Evolutionary conservation across 2,113 vertebrate species (phyloP), one percentile per base, ranked within the genome.

Genomic region (Oreochromis niloticus): DNA sequence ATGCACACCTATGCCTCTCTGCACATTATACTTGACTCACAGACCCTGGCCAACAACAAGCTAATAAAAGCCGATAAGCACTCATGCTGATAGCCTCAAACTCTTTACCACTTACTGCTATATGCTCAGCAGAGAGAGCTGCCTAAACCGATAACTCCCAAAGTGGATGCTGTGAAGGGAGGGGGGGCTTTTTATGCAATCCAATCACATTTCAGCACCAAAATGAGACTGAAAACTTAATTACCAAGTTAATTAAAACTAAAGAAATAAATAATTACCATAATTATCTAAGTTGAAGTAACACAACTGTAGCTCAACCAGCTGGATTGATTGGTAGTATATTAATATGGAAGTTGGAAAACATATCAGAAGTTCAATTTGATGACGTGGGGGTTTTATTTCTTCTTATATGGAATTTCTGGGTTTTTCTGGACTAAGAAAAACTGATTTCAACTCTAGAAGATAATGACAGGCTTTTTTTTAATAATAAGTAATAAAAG

Each of bases 31-130:
- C 85, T 56, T 56, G 27, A 91, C 85, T 10, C 66, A 46, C 52
- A 85, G 52, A 85, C 9, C 22, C 36, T 2, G 16, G 43, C 80
- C 78, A 32, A 48, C 61, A 48, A 55, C 10, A 12, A 63, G 61
- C 82, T 63, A 56, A 89, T 89, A 57, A 88, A 93, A 89, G 87
- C 61, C 10, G 1, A 32, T 16, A 56, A 34, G 83, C 88, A 78
- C 82, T 90, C 83, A 84, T 63, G 43, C 54, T 34, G 57, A 88
- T 52, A 55, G 80, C 55, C 80, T 75, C 71, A 75, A 78, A 87
- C 78, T 16, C 56, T 86, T 81, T 73, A 80, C 13, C n/a, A 24
- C 43, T 63, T 50, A 71, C 68, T 4, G 39, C 14, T 59, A 61
- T 86, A 80, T 85, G 88, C 87, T 61, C 41, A 61, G 75, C 54